Conservation (phyloP, 64 coral and sea anemone genomes). For the Montipora sp. region DNA sequence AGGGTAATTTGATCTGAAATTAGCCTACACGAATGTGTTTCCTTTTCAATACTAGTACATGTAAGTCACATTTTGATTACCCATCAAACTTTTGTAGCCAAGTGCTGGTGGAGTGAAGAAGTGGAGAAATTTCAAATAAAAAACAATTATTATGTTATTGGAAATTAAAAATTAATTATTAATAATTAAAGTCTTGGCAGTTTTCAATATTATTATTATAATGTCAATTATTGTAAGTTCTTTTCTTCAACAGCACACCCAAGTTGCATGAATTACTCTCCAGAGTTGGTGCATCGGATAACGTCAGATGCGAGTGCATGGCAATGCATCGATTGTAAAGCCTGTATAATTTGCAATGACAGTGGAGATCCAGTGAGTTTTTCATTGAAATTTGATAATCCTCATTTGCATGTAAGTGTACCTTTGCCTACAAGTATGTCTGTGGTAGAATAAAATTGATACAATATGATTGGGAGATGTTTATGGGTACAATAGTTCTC, state of each 20-base stretch:
- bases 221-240: neutral
- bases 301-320: constrained; percentile 94
- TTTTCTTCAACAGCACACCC: constrained; percentile 77
- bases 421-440: no score
- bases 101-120: no score
- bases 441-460: no score
- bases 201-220: neutral
- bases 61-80: neutral
- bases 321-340: constrained; percentile 99
- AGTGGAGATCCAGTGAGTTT: constrained; percentile 98
- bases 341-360: constrained; percentile 98
- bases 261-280: constrained; percentile 98
- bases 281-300: constrained; percentile 87
- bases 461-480: no score
- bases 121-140: no score
- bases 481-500: no score
- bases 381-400: no score
- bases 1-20: no score
- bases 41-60: no score
- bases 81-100: no score
- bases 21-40: no score
- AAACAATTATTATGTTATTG: neutral
- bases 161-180: neutral
- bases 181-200: neutral
- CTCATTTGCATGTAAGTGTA: no score